These are phyloP conservation scores for Zaprionus africanus DNA, from an alignment of 1,140 invertebrate genomes.

Conservation along the genomic window DNA sequence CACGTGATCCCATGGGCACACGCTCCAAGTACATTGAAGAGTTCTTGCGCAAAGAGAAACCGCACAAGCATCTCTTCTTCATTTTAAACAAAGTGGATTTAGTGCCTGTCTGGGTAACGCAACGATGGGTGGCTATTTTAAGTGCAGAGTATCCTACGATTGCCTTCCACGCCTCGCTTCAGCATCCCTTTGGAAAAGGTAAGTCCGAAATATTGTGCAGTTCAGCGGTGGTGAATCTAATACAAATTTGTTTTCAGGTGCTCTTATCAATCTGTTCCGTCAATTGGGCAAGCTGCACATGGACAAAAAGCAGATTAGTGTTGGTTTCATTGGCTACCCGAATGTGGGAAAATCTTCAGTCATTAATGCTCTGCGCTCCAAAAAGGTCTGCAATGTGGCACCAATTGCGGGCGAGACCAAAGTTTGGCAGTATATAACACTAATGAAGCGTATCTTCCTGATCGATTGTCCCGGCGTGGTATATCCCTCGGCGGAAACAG, in stretches of 20 bases:
- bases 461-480: constrained; percentile 99
- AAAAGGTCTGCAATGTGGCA: constrained; percentile 99
- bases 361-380: constrained; percentile 97
- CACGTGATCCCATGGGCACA: constrained; percentile 97
- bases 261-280: constrained; percentile 97
- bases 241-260: constrained; percentile 85
- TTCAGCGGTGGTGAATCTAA: background rate
- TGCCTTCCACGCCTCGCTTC: constrained; percentile 98
- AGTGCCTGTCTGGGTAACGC: constrained; percentile 98
- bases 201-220: background rate
- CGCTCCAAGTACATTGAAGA: constrained; percentile 96
- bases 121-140: constrained; percentile 96
- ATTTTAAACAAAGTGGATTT: constrained; percentile 98
- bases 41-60: constrained; percentile 94
- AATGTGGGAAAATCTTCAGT: constrained; percentile 99
- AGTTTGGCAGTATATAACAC: constrained; percentile 99
- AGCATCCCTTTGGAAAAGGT: constrained; percentile 99
- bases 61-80: constrained; percentile 97
- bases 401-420: constrained; percentile 99
- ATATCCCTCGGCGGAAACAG: constrained; percentile 95
- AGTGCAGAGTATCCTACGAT: constrained; percentile 98
- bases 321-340: constrained; percentile 99
- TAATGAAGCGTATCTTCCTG: constrained; percentile 98
- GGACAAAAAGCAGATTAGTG: constrained; percentile 99
- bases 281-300: constrained; percentile 98